These are phyloP conservation scores for Coryphaenoides rupestris DNA, from an alignment of 2,113 vertebrate species.

Conservation along the genomic window DNA sequence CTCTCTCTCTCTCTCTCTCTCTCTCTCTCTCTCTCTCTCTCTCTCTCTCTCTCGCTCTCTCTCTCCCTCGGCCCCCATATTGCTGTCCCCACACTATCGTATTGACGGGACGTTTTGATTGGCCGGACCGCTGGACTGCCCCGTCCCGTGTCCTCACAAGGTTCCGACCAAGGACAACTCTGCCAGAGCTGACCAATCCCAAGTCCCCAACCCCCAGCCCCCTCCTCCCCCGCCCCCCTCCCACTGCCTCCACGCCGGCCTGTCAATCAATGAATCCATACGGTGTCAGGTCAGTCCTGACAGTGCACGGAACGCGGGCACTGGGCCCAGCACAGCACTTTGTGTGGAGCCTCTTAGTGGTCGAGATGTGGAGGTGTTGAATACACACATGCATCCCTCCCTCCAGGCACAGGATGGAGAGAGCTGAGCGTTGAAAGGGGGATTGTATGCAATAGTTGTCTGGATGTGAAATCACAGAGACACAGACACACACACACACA, in stretches of 20 bases:
- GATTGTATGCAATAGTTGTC: too few species aligned
- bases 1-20: too few species aligned
- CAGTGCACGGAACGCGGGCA: too few species aligned
- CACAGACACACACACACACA: conserved; percentile 1
- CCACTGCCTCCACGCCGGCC: conserved; percentile 54
- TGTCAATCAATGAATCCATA: conserved; percentile 72
- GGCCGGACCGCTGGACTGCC: conserved; percentile 19
- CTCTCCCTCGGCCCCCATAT: conserved; percentile 16
- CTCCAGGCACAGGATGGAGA: too few species aligned
- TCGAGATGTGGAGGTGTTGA: too few species aligned
- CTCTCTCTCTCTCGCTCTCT: too few species aligned
- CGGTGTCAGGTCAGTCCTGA: neutral
- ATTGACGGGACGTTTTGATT: conserved; percentile 54
- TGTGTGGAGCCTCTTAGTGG: too few species aligned
- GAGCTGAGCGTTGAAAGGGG: too few species aligned
- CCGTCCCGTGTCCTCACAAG: conserved; percentile 58
- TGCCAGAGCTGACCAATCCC: conserved; percentile 25
- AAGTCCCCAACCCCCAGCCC: conserved; percentile 44
- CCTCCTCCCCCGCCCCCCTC: conserved; percentile 45
- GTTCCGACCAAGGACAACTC: conserved; percentile 64
- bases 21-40: too few species aligned
- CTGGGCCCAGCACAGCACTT: too few species aligned
- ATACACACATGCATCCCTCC: too few species aligned
- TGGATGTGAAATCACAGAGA: neutral
- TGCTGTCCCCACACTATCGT: conserved; percentile 30